phyloP scores from a whole-genome alignment of 1,140 invertebrate genomes.

The Phymorhynchus buccinoides region DNA sequence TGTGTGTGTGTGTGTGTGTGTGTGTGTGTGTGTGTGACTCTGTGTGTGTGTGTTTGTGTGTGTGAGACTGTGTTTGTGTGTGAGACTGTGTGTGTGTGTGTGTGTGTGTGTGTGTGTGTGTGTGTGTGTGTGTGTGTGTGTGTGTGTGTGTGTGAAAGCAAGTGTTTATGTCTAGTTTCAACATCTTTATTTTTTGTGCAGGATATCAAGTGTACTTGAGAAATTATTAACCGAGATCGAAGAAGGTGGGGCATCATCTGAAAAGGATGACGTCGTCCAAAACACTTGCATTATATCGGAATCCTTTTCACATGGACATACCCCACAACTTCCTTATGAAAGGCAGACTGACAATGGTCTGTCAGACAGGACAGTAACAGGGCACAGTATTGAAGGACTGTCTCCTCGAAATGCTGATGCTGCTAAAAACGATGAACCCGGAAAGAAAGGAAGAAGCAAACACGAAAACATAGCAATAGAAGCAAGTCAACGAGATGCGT shows the following conservation, averaged over 20 bases:
- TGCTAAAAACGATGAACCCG: background rate
- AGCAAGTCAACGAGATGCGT: too few relatives aligned
- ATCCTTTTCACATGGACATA: background rate
- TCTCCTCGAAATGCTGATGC: background rate
- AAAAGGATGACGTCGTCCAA: too few relatives aligned
- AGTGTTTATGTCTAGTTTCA: background rate
- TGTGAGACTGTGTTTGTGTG: background rate
- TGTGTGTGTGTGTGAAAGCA: background rate
- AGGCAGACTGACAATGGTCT: background rate
- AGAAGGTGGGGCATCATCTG: background rate
- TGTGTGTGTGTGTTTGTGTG: background rate
- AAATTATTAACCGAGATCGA: background rate
- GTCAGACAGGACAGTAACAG: background rate
- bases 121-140: background rate
- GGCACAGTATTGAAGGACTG: background rate
- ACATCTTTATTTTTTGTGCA: background rate
- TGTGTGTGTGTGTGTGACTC: constrained; percentile 10
- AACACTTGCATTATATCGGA: too few relatives aligned
- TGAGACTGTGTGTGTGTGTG: background rate
- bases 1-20: background rate
- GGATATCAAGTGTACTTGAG: background rate
- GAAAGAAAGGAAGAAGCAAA: background rate
- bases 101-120: constrained; percentile 10
- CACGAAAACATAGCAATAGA: background rate
- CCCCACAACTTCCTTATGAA: background rate